Percentiles rank a stretch among this genome's conserved stretches.
phyloP scores from a whole-genome alignment of 2,888 invertebrate species.

The Taenaris catops region DNA sequence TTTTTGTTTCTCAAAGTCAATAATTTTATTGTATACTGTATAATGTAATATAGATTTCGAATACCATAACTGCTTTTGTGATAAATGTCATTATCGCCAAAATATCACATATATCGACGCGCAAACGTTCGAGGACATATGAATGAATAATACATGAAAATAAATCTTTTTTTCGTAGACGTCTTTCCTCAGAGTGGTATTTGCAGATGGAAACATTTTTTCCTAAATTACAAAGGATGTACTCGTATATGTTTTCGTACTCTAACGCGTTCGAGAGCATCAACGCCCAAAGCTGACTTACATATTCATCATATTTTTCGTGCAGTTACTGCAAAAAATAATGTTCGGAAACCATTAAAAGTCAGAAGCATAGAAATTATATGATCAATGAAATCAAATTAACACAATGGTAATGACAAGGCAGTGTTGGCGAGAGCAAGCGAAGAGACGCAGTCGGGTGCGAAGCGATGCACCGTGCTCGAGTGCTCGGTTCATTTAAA shows the following conservation, averaged over 20 bases:
- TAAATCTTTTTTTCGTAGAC: slow-evolving; percentile 63
- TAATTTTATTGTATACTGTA: too few relatives aligned
- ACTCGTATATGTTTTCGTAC: slow-evolving; percentile 16
- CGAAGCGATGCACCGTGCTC: slow-evolving; percentile 74
- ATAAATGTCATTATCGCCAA: slow-evolving; percentile 66
- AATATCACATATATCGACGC: slow-evolving; percentile 42
- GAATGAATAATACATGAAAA: slow-evolving; percentile 75
- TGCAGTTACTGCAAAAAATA: too few relatives aligned
- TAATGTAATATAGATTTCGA: slow-evolving; percentile 7
- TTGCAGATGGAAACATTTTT: slow-evolving; percentile 52
- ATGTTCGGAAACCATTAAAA: not conserved
- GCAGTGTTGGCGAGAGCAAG: slow-evolving; percentile 42
- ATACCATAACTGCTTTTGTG: slow-evolving; percentile 38
- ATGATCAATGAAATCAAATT: slow-evolving; percentile 56
- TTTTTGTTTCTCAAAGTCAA: too few relatives aligned
- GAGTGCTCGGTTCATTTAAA: slow-evolving; percentile 77
- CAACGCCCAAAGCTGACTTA: too few relatives aligned
- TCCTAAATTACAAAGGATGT: slow-evolving; percentile 37
- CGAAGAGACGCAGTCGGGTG: slow-evolving; percentile 48
- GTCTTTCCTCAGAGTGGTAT: slow-evolving; percentile 52
- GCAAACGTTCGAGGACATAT: slow-evolving; percentile 65
- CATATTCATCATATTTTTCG: too few relatives aligned
- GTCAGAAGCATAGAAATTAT: slow-evolving; percentile 28
- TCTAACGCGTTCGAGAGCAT: too few relatives aligned
- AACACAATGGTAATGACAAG: slow-evolving; percentile 53